Evolutionary conservation across 2,113 vertebrate species (phyloP).

Genomic region (Pandion haliaetus): DNA sequence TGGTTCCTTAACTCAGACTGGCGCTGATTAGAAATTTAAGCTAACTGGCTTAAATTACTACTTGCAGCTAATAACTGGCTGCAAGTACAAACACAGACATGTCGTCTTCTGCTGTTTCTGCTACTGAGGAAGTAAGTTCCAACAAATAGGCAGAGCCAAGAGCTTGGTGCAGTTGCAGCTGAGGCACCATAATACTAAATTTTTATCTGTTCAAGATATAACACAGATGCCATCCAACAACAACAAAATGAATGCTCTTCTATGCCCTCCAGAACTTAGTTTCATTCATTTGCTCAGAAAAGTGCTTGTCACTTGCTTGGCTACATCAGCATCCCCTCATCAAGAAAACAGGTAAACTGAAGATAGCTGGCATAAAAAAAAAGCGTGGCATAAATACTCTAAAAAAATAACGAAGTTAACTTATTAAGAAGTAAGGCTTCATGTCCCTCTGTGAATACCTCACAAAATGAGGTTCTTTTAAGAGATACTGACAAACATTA

Average conservation of each 20-base stretch:
- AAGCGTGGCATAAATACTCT: neutral
- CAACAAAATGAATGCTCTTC: neutral
- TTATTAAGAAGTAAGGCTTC: neutral
- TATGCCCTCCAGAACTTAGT: neutral
- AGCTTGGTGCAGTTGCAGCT: neutral
- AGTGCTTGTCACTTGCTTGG: neutral
- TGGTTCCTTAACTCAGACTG: neutral
- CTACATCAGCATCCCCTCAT: neutral
- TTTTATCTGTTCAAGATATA: neutral
- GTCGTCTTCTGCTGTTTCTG: neutral
- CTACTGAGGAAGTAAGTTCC: neutral
- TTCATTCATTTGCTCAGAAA: neutral
- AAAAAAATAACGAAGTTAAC: neutral
- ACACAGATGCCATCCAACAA: neutral
- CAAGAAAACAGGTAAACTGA: neutral
- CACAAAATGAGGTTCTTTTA: neutral
- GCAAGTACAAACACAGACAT: neutral
- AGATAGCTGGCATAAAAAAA: neutral
- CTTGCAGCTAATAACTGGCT: neutral
- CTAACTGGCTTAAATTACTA: too few species aligned
- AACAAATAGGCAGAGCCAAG: neutral
- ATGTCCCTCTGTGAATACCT: neutral
- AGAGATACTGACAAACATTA: neutral
- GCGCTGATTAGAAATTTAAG: neutral
- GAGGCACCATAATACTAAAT: neutral